Conservation (phyloP, 2,113 vertebrate species). For the Peucedramus taeniatus region DNA sequence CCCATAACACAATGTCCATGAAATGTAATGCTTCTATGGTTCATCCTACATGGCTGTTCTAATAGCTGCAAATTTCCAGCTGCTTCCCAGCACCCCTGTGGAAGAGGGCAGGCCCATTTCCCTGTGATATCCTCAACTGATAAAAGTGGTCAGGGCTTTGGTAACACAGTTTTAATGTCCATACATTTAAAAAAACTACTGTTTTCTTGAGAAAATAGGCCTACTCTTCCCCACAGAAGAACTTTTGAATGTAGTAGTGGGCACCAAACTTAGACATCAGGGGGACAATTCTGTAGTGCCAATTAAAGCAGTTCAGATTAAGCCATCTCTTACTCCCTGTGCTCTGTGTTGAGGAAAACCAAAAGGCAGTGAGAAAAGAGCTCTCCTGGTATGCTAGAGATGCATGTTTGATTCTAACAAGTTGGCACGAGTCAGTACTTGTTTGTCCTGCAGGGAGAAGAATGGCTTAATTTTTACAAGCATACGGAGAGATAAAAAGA, state of each 20-base stretch:
- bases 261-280: not conserved
- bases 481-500: not conserved
- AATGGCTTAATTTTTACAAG: constrained; percentile 4
- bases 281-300: not conserved
- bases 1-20: not conserved
- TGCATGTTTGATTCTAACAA: not conserved
- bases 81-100: not conserved
- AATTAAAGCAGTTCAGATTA: not conserved
- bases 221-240: not conserved
- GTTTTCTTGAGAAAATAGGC: not conserved
- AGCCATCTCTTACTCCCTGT: not conserved
- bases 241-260: not conserved
- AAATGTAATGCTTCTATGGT: not conserved
- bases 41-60: not conserved
- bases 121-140: not conserved
- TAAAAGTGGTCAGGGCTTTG: not conserved
- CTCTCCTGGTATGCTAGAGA: not conserved
- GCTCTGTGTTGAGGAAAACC: not conserved
- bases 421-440: not conserved
- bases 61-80: not conserved
- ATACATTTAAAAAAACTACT: not conserved
- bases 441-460: not conserved
- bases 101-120: not conserved
- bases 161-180: not conserved
- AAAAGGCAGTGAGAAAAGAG: not conserved